Conservation (phyloP, 2,888 invertebrate genomes). For the Carpatolechia fugitivella region DNA sequence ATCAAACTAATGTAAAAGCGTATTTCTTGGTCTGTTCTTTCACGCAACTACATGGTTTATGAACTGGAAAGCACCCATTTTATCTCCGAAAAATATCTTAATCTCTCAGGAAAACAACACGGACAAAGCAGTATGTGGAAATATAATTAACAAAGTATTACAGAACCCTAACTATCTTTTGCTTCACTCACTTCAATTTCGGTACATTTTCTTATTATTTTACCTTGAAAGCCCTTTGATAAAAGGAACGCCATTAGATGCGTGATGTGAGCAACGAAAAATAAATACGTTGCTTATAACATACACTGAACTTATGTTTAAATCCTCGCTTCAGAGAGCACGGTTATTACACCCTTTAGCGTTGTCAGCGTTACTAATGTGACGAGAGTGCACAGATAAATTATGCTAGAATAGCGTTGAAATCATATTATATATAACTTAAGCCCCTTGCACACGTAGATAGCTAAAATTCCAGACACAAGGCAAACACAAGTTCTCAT, state of each 20-base stretch:
- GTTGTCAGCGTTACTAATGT: not conserved
- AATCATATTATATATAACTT: too few species aligned
- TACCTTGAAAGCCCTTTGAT: constrained; percentile 32
- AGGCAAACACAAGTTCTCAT: too few species aligned
- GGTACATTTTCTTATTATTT: constrained; percentile 29
- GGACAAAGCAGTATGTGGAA: too few species aligned
- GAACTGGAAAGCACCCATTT: too few species aligned
- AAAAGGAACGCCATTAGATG: constrained; percentile 34
- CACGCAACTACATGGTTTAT: too few species aligned
- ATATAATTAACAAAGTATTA: too few species aligned
- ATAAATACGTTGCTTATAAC: constrained; percentile 22
- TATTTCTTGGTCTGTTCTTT: too few species aligned
- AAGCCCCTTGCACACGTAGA: too few species aligned
- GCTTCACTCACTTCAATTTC: not conserved
- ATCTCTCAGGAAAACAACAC: not conserved
- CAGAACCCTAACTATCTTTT: not conserved
- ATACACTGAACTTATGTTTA: not conserved
- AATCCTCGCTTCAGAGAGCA: constrained; percentile 1
- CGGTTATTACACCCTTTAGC: not conserved
- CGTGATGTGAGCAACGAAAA: constrained; percentile 18
- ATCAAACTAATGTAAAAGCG: too few species aligned
- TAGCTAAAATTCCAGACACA: too few species aligned
- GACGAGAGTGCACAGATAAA: not conserved
- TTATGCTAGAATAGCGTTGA: not conserved
- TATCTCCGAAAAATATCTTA: too few species aligned